These are phyloP conservation scores for Ptiloglossa arizonensis DNA, from an alignment of 1,140 invertebrate species.

Conservation along the genomic window DNA sequence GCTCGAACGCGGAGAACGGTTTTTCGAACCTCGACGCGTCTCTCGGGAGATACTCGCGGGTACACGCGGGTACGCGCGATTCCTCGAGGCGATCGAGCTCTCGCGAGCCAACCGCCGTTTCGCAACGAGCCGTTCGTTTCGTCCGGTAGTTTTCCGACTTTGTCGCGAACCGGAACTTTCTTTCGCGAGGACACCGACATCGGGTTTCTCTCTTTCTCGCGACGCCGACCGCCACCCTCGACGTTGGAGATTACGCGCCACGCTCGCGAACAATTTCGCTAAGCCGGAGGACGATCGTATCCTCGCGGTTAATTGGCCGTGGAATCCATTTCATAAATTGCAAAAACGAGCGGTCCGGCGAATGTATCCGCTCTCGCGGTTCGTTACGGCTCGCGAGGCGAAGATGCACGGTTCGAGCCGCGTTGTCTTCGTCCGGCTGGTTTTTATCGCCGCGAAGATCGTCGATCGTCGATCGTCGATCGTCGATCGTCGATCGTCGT, in stretches of 20 bases:
- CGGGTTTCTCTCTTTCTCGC: background rate
- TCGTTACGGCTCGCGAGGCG: background rate
- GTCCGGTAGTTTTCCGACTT: conserved; percentile 50
- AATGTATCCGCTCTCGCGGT: background rate
- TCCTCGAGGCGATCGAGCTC: conserved; percentile 69
- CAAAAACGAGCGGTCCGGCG: background rate
- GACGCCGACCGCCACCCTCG: conserved; percentile 19
- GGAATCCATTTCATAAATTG: conserved; percentile 30
- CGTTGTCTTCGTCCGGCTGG: too few species aligned
- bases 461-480: too few species aligned
- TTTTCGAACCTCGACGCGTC: background rate
- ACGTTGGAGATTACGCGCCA: conserved; percentile 14
- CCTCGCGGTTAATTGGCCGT: conserved; percentile 20
- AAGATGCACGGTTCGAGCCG: too few species aligned
- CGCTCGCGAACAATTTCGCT: conserved; percentile 27
- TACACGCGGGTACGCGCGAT: conserved; percentile 57
- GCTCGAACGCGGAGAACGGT: background rate
- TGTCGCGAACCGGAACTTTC: conserved; percentile 30
- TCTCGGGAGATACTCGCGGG: background rate
- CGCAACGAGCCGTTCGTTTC: conserved; percentile 68
- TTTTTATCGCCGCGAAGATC: too few species aligned
- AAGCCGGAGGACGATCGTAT: conserved; percentile 33
- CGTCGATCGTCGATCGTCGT: too few species aligned
- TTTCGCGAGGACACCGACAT: conserved; percentile 16
- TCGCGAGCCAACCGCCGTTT: conserved; percentile 49